Base-by-base conservation (phyloP, 2,888 invertebrate species). In the Stenolophus ochropezus region DNA sequence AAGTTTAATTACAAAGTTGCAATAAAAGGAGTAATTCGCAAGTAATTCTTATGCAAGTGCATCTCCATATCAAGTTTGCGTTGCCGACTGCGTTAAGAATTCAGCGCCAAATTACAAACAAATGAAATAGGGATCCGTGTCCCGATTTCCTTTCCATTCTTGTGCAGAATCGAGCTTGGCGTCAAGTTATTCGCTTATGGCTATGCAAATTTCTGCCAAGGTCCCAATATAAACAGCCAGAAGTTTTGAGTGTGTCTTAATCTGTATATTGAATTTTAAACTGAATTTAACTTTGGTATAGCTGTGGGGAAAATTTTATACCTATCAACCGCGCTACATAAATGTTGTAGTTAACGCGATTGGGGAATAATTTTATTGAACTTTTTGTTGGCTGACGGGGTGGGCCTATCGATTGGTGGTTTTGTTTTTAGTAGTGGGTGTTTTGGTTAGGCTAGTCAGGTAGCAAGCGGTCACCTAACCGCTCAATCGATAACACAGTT, bases 231-330 rank as follows among this genome's bases (percentile, higher is more conserved):
- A 77, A 79, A 79, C 79, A 80, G 53, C 27, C 71, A 65, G 56
- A 80, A 80, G 58, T 80, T 80, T 73, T 51, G 56, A 80, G 80
- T 80, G 80, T 49, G 73, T 80, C 80, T 73, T 80, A 80, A 80
- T 80, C 80, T 80, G 56, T 73, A 80, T 80, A 80, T 80, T 80
- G 80, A 80, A 80, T 80, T 80, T 80, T 80, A 80, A 80, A 80
- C 80, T 73, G 73, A 80, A 73, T 80, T 80, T 65, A 80, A 80
- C 73, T 80, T 79, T 56, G 80, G 58, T 80, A 42, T 42, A 8
- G 80, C 61, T 61, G 21, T 49, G 61, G 16, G 61, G 33, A 65
- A 77, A 61, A 77, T 77, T 77, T 21, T 53, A 23, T 73, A 73
- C 42, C 65, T 69, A 69, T 69, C 65, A 69, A 33, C 65, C 65